A percentile compares a stretch with the other conserved stretches of the same genome.
These are phyloP conservation scores for Bellardia bayeri DNA, from an alignment of 2,888 invertebrate species.

Conservation along the genomic window DNA sequence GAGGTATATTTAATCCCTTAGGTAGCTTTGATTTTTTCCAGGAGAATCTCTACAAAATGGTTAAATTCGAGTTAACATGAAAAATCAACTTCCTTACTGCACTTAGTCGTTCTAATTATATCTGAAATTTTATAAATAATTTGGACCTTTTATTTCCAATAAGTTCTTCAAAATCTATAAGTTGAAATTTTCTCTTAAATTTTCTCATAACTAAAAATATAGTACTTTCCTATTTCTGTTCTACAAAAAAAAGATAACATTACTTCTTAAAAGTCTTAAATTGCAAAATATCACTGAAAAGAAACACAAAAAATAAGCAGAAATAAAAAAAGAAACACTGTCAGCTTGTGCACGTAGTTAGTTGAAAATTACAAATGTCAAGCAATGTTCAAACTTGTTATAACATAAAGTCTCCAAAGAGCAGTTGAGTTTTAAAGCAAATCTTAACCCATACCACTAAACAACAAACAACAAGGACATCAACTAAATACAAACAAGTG, in stretches of 20 bases:
- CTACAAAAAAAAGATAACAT: background rate
- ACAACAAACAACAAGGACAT: constrained; percentile 22
- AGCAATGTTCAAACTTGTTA: constrained; percentile 63
- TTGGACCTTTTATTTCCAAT: too few relatives aligned
- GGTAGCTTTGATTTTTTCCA: background rate
- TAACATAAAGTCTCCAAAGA: constrained; percentile 63
- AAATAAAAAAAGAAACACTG: constrained; percentile 3
- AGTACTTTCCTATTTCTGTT: background rate
- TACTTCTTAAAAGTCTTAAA: background rate
- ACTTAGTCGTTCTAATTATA: too few relatives aligned
- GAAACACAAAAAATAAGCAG: background rate
- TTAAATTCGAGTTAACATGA: too few relatives aligned
- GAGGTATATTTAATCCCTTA: background rate
- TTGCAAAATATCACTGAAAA: background rate
- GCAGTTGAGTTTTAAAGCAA: constrained; percentile 56
- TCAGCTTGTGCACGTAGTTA: constrained; percentile 65
- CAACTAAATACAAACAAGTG: constrained; percentile 18
- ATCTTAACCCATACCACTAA: constrained; percentile 38
- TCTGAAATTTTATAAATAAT: too few relatives aligned
- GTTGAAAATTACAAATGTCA: constrained; percentile 71
- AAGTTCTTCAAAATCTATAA: too few relatives aligned
- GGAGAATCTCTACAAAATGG: too few relatives aligned
- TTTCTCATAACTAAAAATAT: background rate
- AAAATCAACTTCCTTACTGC: too few relatives aligned
- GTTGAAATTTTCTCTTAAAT: too few relatives aligned